A percentile compares a stretch with the other conserved stretches of the same genome.
phyloP scores from a whole-genome alignment of 2,113 vertebrate genomes.

The Girardinichthys multiradiatus region DNA sequence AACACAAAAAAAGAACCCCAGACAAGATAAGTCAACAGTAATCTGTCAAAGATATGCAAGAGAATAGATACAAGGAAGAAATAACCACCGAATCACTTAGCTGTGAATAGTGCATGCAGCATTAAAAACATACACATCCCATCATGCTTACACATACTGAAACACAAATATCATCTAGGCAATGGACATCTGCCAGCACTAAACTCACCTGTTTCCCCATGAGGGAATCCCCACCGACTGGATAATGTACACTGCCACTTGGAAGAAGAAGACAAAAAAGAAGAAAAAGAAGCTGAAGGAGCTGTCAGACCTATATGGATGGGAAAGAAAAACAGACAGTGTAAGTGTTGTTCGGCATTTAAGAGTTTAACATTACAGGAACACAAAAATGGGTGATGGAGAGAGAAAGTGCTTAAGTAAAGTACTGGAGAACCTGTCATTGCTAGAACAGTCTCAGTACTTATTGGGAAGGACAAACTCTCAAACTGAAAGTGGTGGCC shows the following conservation, averaged over 20 bases:
- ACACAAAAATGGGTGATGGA: neutral
- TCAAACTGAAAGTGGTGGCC: too few species aligned
- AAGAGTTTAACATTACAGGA: neutral
- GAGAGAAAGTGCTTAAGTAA: neutral
- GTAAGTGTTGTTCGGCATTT: neutral
- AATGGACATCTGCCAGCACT: neutral
- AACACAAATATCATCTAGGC: neutral
- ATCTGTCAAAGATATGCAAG: constrained; percentile 69
- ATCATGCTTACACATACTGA: neutral
- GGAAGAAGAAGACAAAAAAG: constrained; percentile 97
- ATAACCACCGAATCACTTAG: constrained; percentile 31
- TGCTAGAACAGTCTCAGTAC: too few species aligned
- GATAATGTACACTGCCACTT: constrained; percentile 93
- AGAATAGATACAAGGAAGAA: constrained; percentile 54
- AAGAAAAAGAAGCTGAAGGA: constrained; percentile 99
- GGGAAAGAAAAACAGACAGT: constrained; percentile 17
- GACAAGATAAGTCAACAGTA: constrained; percentile 64
- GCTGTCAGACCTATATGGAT: constrained; percentile 93
- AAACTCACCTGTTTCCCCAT: constrained; percentile 93
- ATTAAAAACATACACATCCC: neutral
- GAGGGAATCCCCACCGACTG: constrained; percentile 90
- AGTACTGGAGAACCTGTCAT: too few species aligned
- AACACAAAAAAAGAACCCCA: constrained; percentile 64
- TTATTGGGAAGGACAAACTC: too few species aligned
- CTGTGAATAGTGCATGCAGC: constrained; percentile 20